phyloP scores from a whole-genome alignment of 53 echinoderm and acorn worm species.

The Echinarachnius parma region DNA sequence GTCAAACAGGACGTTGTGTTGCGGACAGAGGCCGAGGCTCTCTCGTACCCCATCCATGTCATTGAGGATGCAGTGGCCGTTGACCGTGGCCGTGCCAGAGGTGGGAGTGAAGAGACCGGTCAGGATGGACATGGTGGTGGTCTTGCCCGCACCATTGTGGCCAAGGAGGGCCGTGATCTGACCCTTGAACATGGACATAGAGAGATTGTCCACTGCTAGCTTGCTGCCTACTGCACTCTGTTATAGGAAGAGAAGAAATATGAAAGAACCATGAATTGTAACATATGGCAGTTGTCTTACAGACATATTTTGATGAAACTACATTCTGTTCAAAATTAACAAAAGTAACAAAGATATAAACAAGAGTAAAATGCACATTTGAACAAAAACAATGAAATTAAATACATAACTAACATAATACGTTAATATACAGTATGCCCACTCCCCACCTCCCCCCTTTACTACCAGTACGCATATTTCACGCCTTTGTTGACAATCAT shows the following conservation, averaged over 20 bases:
- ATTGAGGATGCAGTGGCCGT: slow-evolving; percentile 66
- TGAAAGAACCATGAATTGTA: too few relatives aligned
- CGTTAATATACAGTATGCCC: too few relatives aligned
- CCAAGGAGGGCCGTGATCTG: slow-evolving; percentile 97
- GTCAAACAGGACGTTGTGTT: slow-evolving; percentile 97
- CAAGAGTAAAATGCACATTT: too few relatives aligned
- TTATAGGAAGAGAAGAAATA: not conserved
- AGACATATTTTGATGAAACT: too few relatives aligned
- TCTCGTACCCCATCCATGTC: slow-evolving; percentile 81
- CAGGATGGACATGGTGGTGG: slow-evolving; percentile 99
- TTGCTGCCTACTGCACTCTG: slow-evolving; percentile 96
- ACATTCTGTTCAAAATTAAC: too few relatives aligned
- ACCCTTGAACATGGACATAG: slow-evolving; percentile 94
- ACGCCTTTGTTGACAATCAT: too few relatives aligned
- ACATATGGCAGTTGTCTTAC: too few relatives aligned
- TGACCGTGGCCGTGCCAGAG: slow-evolving; percentile 78
- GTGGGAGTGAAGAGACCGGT: slow-evolving; percentile 96
- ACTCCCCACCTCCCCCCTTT: too few relatives aligned
- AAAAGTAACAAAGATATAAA: too few relatives aligned
- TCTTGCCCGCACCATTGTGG: slow-evolving; percentile 99
- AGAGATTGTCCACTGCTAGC: slow-evolving; percentile 89
- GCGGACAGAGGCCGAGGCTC: slow-evolving; percentile 94
- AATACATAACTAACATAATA: too few relatives aligned
- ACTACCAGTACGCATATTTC: too few relatives aligned
- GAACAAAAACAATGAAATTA: too few relatives aligned